phyloP scores from a whole-genome alignment of 2,888 invertebrate genomes.

The Andrena minutula region DNA sequence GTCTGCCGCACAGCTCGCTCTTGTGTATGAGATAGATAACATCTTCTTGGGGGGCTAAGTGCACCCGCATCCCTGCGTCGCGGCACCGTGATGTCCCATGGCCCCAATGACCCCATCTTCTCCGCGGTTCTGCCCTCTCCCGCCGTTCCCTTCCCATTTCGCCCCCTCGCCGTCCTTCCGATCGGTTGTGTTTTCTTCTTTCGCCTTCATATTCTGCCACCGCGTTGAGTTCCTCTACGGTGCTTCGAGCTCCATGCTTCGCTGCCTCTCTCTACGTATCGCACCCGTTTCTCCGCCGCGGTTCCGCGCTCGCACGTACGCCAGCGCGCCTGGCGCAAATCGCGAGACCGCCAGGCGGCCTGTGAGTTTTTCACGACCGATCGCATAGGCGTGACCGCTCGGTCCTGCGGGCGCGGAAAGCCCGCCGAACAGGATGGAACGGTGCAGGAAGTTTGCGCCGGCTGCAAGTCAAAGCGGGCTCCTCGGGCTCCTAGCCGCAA shows the following conservation, averaged over 20 bases:
- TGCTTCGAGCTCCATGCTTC: constrained; percentile 61
- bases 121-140: constrained; percentile 39
- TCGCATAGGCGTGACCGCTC: constrained; percentile 20
- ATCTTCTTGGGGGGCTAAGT: constrained; percentile 68
- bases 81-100: constrained; percentile 71
- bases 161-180: constrained; percentile 17
- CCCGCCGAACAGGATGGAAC: constrained; percentile 40
- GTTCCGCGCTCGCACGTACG: constrained; percentile 7
- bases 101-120: constrained; percentile 68
- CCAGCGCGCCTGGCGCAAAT: constrained; percentile 12
- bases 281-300: constrained; percentile 36
- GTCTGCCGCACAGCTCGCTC: constrained; percentile 25
- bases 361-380: constrained; percentile 18
- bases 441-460: constrained; percentile 58
- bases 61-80: constrained; percentile 70
- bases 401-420: constrained; percentile 24
- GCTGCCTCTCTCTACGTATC: constrained; percentile 58
- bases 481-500: constrained; percentile 39
- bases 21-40: constrained; percentile 66
- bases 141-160: neutral
- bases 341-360: constrained; percentile 6
- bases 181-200: constrained; percentile 32
- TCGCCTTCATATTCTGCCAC: constrained; percentile 54
- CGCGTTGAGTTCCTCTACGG: constrained; percentile 45
- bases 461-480: constrained; percentile 58